Conservation (phyloP, 2,888 invertebrate genomes). For the Tiliacea aurago region DNA sequence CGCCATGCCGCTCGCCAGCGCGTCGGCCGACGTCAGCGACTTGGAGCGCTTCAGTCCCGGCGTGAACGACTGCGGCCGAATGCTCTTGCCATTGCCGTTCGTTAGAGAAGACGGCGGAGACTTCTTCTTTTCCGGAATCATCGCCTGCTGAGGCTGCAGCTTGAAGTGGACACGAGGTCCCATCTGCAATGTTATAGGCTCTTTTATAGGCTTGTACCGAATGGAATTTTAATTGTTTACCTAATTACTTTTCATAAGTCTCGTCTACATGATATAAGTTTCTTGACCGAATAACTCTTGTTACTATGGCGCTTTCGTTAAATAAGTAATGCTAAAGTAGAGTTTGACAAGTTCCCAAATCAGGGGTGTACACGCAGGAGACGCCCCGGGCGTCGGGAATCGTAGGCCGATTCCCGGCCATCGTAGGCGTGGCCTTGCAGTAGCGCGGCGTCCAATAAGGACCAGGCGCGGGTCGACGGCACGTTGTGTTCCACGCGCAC, state of each 20-base stretch:
- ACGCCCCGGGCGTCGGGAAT: too few relatives aligned
- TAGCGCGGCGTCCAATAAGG: too few relatives aligned
- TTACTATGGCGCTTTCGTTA: background rate
- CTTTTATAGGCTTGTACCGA: background rate
- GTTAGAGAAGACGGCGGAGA: constrained; percentile 84
- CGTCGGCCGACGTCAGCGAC: constrained; percentile 94
- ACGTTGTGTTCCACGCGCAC: too few relatives aligned
- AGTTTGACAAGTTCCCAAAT: background rate
- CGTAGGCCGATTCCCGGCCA: too few relatives aligned
- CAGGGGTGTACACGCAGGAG: too few relatives aligned
- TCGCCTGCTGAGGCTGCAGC: constrained; percentile 85
- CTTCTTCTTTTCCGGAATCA: constrained; percentile 86
- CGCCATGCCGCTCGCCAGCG: constrained; percentile 92
- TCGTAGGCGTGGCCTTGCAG: too few relatives aligned
- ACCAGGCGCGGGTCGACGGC: too few relatives aligned
- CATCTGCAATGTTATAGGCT: constrained; percentile 32
- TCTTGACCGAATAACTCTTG: background rate
- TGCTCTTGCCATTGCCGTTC: constrained; percentile 86
- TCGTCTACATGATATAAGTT: background rate
- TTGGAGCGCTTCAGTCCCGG: constrained; percentile 94
- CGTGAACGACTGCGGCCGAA: constrained; percentile 84
- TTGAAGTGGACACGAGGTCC: constrained; percentile 92
- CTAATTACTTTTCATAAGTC: background rate
- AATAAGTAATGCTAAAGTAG: too few relatives aligned
- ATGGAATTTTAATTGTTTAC: background rate